Conservation (phyloP, 1,140 invertebrate species). For the Globodera rostochiensis region DNA sequence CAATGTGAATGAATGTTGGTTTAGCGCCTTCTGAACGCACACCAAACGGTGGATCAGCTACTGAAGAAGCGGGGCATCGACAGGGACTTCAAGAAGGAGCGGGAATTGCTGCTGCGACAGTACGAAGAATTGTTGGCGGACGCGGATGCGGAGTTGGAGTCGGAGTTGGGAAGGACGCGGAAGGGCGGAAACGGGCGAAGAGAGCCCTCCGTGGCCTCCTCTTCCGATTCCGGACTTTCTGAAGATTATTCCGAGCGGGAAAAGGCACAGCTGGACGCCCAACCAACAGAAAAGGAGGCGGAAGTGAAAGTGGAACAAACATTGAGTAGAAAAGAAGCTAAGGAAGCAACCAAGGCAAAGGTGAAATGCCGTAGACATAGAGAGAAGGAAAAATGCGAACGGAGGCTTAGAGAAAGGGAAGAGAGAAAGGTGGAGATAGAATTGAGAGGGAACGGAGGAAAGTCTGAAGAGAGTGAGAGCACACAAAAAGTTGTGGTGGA, state of each 20-base stretch:
- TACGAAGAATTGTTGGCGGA: constrained; percentile 37
- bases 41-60: constrained; percentile 47
- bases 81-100: constrained; percentile 33
- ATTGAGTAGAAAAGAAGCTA: not conserved
- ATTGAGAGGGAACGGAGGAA: not conserved
- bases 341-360: not conserved
- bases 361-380: not conserved
- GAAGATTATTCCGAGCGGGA: constrained; percentile 33
- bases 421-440: not conserved
- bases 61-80: constrained; percentile 43
- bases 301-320: not conserved
- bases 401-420: not conserved
- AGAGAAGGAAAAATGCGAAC: not conserved
- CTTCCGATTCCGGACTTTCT: constrained; percentile 43
- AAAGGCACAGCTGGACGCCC: not conserved
- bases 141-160: constrained; percentile 7
- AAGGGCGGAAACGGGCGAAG: not conserved
- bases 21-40: constrained; percentile 46
- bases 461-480: not conserved
- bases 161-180: not conserved
- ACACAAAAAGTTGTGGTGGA: constrained; percentile 8
- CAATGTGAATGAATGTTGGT: constrained; percentile 2
- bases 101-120: constrained; percentile 39
- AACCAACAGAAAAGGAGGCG: not conserved
- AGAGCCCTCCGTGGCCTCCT: not conserved